Evolutionary conservation across 2,797 vertebrate species (phyloP), one percentile per base, ranked within the genome.

Genomic region (Odontamblyopus lacepedii): DNA sequence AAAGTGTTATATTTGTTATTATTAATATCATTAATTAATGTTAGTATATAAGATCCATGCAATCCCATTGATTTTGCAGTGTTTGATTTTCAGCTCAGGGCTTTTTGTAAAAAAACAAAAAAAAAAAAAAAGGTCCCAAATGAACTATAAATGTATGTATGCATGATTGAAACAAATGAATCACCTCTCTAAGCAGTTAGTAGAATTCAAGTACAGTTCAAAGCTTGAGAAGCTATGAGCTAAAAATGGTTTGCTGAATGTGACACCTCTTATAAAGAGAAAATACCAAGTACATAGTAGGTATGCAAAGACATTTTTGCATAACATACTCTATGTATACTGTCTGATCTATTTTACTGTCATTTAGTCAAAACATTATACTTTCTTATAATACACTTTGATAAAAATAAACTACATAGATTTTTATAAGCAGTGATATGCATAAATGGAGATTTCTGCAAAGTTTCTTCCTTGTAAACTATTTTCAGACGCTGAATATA

Each of bases 381-480:
- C 8, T 8, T 11, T 60, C 9, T 15, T 59, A 29, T 13, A 38
- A 23, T 1, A 41, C n/a, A 38, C 2, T 63, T 38, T 63, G 61
- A 57, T 6, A 6, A 38, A 38, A 38, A 8, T 57, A 23, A 26
- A 26, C 41, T 70, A 70, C 74, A 8, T 38, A 61, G n/a, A 18
- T 62, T 35, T 35, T 12, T 2, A 71, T 71, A 65, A 77, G 68
- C 82, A 77, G 82, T 78, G 70, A 85, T 79, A 73, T 86, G 84
- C 82, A 80, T 67, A 38, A 79, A 78, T 80, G 80, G 78, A 85
- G 88, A 87, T 89, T 91, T 89, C 82, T 85, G 69, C 80, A 82
- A 78, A 87, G 78, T 87, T 88, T 88, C 95, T 96, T 95, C 95
- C 94, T 96, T 94, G 95, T 95, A 95, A 96, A 95, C 93, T 96